Conservation (phyloP, 1,140 invertebrate species). For the Drosophila paulistorum region DNA sequence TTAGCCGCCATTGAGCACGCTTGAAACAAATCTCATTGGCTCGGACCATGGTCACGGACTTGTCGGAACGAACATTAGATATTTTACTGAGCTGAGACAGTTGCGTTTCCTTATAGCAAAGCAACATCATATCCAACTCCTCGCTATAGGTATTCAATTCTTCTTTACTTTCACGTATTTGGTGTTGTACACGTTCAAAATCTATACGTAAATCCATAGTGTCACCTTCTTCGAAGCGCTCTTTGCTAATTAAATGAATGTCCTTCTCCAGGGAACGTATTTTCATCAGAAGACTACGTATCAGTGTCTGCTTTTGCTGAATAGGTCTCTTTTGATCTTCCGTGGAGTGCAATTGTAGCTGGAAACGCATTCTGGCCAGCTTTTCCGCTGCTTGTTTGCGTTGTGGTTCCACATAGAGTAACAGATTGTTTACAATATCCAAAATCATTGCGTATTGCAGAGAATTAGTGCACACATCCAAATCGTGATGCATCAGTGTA, state of each 20-base stretch:
- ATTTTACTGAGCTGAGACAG: constrained; percentile 86
- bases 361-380: constrained; percentile 95
- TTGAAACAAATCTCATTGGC: constrained; percentile 99
- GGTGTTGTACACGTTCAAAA: constrained; percentile 87
- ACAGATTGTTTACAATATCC: constrained; percentile 98
- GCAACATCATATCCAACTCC: constrained; percentile 95
- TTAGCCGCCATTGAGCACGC: constrained; percentile 98
- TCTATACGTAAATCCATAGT: constrained; percentile 88
- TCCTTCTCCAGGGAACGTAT: constrained; percentile 94
- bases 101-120: constrained; percentile 94
- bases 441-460: constrained; percentile 97
- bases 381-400: constrained; percentile 95
- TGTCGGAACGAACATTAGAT: constrained; percentile 84
- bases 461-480: constrained; percentile 98
- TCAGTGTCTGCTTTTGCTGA: constrained; percentile 94
- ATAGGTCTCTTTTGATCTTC: constrained; percentile 96
- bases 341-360: constrained; percentile 93
- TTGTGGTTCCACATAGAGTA: constrained; percentile 98
- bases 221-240: constrained; percentile 88
- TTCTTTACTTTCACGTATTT: constrained; percentile 96
- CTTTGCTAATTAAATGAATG: constrained; percentile 94
- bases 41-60: constrained; percentile 90
- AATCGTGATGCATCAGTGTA: constrained; percentile 98
- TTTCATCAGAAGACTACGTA: constrained; percentile 91
- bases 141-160: constrained; percentile 93